These are phyloP conservation scores for Ateles fusciceps DNA, from an alignment of 2,797 vertebrate species.

Conservation along the genomic window DNA sequence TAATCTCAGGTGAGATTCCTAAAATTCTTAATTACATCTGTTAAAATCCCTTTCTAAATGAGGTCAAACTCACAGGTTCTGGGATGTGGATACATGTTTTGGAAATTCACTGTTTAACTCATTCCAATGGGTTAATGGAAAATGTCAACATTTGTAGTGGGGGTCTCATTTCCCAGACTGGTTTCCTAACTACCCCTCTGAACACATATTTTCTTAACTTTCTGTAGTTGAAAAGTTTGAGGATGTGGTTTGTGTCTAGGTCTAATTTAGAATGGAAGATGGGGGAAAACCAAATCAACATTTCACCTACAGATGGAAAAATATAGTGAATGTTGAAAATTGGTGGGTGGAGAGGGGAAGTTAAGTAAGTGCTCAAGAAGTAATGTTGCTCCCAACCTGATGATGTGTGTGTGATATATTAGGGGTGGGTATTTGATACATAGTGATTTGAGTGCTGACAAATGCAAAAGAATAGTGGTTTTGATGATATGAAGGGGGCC, in stretches of 20 bases:
- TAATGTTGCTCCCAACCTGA: neutral
- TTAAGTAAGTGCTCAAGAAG: conserved; percentile 14
- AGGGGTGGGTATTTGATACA: conserved; percentile 2
- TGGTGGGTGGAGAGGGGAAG: conserved; percentile 40
- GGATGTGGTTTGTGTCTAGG: neutral
- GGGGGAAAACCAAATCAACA: neutral
- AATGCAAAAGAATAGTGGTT: neutral
- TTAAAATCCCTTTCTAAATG: neutral
- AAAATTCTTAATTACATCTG: neutral
- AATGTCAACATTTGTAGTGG: neutral
- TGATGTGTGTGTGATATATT: conserved; percentile 24
- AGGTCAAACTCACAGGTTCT: neutral
- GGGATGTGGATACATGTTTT: neutral
- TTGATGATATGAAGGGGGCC: neutral
- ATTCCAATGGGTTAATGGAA: neutral
- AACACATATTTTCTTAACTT: neutral
- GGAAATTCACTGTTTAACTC: neutral
- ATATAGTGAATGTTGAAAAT: neutral
- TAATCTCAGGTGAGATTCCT: neutral
- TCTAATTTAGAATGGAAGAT: conserved; percentile 34
- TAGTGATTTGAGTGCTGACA: conserved; percentile 46
- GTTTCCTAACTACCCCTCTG: neutral
- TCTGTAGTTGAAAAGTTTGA: conserved; percentile 18
- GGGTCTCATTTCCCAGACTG: neutral
- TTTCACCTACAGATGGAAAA: conserved; percentile 47